Evolutionary conservation across 1,140 invertebrate genomes (phyloP), one percentile per base, ranked within the genome.

Genomic region (Drosophila hydei): DNA sequence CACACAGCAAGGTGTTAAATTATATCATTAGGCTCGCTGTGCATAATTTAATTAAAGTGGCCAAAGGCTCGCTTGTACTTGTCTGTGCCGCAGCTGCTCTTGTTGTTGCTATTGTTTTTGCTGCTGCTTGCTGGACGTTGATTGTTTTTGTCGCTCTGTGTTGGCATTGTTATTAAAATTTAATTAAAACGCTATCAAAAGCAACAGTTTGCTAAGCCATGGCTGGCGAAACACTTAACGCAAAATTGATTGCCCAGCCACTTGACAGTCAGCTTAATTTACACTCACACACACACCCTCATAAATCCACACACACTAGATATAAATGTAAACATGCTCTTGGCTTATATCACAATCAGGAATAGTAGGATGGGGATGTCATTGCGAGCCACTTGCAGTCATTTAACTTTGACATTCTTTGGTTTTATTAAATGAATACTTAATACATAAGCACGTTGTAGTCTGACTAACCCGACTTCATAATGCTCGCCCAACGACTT

Each of bases 131-230:
- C 30, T 33, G 30, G 3, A 4, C 30, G 30, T 33, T 72, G 36
- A 3, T 52, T 64, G 36, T 14, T 27, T 21, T 23, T 25, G 42
- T 30, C 23, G 50, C 8, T 48, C 47, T 48, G 27, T 52, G 7
- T 36, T 40, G 19, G 55, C 18, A 33, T 60, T 65, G 56, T 62
- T 71, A 73, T 75, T 84, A 68, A 75, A 71, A 75, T 78, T 78
- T 64, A 75, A 83, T 83, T 83, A 84, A 83, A 83, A 75, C 62
- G 25, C 54, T 62, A 83, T 83, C 54, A 78, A 83, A 55, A 74
- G 71, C 61, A 83, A 65, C 79, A 81, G 79, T 58, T 70, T 45
- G 64, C 54, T 33, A 23, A n/a, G 18, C 56, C 25, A 18, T 4
- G 40, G 16, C 60, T 59, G 18, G 43, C 38, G 63, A 70, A 70